phyloP scores from a whole-genome alignment of 2,797 vertebrate species.

The Channallabes apus region DNA sequence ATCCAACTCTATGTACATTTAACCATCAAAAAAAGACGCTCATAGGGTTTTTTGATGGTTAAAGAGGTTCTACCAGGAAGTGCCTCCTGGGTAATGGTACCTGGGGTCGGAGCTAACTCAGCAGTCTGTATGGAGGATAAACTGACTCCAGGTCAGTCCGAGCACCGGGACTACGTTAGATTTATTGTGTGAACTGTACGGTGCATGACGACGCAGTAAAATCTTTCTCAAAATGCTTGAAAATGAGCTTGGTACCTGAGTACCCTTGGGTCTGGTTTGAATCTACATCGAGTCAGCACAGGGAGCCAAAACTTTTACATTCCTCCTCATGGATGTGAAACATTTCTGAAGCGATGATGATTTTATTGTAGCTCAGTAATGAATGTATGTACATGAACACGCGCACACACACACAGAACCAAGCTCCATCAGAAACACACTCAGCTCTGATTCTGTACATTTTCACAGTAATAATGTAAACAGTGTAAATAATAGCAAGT shows the following conservation, averaged over 20 bases:
- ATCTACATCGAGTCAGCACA: neutral
- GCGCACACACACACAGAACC: neutral
- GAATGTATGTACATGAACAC: conserved; percentile 88
- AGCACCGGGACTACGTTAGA: neutral
- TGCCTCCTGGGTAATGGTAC: neutral
- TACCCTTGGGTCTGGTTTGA: neutral
- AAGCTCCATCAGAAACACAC: conserved; percentile 75
- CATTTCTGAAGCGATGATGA: conserved; percentile 51
- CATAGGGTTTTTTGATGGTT: neutral
- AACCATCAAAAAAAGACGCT: too few relatives aligned
- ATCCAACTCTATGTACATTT: too few relatives aligned
- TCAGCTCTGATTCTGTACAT: conserved; percentile 59
- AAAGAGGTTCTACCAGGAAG: neutral
- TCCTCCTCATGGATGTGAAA: conserved; percentile 74
- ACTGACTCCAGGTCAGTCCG: neutral
- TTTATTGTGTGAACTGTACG: neutral
- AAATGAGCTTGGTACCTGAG: neutral
- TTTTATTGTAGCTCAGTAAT: neutral
- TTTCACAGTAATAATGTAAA: conserved; percentile 75
- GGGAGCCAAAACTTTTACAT: neutral
- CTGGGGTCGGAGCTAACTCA: neutral
- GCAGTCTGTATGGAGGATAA: neutral
- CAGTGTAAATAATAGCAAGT: conserved; percentile 88
- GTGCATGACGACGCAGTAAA: neutral
- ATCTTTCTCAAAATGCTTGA: neutral